Conservation (phyloP, 2,797 vertebrate genomes). For the Falco naumanni region DNA sequence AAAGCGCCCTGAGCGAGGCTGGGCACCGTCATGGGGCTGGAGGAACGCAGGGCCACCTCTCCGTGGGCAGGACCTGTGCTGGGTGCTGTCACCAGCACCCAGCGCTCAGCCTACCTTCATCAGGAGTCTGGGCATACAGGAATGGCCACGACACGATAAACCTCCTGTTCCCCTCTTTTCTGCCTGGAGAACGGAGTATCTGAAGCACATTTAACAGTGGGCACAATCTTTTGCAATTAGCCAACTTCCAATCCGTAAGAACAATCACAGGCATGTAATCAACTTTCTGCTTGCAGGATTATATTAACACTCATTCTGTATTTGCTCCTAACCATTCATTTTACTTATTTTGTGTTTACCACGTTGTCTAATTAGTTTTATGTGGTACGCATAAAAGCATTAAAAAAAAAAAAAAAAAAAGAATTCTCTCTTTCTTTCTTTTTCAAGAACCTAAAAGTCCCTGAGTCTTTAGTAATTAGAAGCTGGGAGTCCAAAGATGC, state of each 20-base stretch:
- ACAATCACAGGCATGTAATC: not conserved
- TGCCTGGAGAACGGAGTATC: not conserved
- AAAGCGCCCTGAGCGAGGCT: rapidly evolving
- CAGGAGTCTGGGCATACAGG: rapidly evolving
- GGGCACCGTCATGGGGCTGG: not conserved
- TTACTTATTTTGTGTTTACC: not conserved
- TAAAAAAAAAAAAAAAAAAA: too few relatives aligned
- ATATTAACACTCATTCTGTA: not conserved
- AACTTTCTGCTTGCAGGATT: not conserved
- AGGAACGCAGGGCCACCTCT: not conserved
- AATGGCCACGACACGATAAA: rapidly evolving
- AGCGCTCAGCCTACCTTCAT: not conserved
- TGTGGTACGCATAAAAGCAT: not conserved
- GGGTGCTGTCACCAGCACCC: not conserved
- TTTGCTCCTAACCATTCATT: not conserved
- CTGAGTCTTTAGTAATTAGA: not conserved
- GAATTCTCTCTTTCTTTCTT: not conserved
- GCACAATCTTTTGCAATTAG: not conserved
- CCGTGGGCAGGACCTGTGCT: not conserved
- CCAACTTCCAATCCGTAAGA: not conserved
- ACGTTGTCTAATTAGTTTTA: not conserved
- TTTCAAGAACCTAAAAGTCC: not conserved
- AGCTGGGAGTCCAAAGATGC: not conserved
- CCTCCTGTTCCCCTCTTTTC: not conserved
- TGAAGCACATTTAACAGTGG: not conserved